These are phyloP conservation scores for Drosophila buzzatii DNA, from an alignment of 2,888 invertebrate genomes.

Conservation along the genomic window DNA sequence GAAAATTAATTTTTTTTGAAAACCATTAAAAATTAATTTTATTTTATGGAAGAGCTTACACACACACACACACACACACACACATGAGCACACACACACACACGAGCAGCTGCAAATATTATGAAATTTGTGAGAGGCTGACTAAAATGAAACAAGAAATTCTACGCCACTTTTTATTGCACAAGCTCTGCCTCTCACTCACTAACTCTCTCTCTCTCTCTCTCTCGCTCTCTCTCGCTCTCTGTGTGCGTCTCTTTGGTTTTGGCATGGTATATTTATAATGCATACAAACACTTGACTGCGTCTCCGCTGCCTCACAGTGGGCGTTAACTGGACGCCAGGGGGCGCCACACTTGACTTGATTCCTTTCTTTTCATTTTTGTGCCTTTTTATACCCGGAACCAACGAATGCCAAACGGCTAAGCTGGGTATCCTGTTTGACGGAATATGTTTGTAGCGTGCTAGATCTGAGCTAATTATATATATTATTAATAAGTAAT, in stretches of 20 bases:
- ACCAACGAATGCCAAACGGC: not conserved
- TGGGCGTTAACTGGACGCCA: conserved; percentile 67
- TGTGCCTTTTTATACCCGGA: conserved; percentile 30
- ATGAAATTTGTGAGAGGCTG: conserved; percentile 52
- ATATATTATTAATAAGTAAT: not conserved
- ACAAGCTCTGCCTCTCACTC: not conserved
- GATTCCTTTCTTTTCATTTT: conserved; percentile 60
- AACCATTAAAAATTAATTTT: conserved; percentile 82
- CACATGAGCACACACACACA: conserved; percentile 13
- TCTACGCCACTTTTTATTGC: conserved; percentile 58
- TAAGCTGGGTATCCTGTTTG: not conserved
- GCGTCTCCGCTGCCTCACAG: conserved; percentile 53
- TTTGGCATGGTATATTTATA: conserved; percentile 73
- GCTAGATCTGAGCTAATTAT: not conserved
- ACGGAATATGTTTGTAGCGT: not conserved
- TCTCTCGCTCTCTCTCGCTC: not conserved
- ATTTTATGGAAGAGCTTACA: conserved; percentile 64
- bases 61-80: conserved; percentile 25
- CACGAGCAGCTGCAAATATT: conserved; percentile 54
- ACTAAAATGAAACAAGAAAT: conserved; percentile 52
- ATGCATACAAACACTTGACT: conserved; percentile 76
- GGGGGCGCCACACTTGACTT: conserved; percentile 75
- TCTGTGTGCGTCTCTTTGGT: conserved; percentile 27
- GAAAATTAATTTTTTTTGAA: conserved; percentile 79
- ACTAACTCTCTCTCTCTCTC: not conserved